A percentile compares a stretch with the other conserved stretches of the same genome.
Evolutionary conservation across 2,888 invertebrate species (phyloP).

Genomic region (Cryptus armator): DNA sequence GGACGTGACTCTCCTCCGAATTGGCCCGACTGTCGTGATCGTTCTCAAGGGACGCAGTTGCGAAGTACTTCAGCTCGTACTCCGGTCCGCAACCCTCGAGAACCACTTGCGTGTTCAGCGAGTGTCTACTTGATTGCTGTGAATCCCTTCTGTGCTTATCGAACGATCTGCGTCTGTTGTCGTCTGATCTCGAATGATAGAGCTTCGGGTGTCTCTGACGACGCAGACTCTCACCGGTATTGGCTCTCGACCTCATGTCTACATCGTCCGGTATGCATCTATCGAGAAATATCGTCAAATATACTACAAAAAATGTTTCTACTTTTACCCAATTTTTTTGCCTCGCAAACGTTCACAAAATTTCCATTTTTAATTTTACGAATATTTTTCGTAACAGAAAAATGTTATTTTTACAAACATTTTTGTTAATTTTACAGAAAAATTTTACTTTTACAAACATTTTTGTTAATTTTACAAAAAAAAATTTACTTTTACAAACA

Average conservation of each 20-base stretch:
- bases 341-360: too few relatives aligned
- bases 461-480: too few relatives aligned
- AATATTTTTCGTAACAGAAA: too few relatives aligned
- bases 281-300: constrained; percentile 59
- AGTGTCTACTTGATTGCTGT: constrained; percentile 77
- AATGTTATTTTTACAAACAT: neutral
- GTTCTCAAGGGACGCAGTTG: constrained; percentile 75
- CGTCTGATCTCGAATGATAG: constrained; percentile 83
- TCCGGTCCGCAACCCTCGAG: constrained; percentile 73
- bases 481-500: too few relatives aligned
- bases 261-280: constrained; percentile 78
- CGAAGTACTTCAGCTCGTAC: constrained; percentile 81
- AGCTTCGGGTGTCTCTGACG: constrained; percentile 79
- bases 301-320: too few relatives aligned
- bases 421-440: neutral
- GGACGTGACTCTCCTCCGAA: constrained; percentile 77
- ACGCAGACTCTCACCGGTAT: constrained; percentile 79
- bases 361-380: neutral
- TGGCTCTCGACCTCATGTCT: constrained; percentile 78
- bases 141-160: constrained; percentile 80
- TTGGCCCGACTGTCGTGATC: constrained; percentile 75
- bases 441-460: too few relatives aligned
- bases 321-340: too few relatives aligned
- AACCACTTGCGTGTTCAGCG: constrained; percentile 77
- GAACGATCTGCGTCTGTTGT: constrained; percentile 81